phyloP scores from a whole-genome alignment of 2,888 invertebrate species.

The Epinotia nisella region DNA sequence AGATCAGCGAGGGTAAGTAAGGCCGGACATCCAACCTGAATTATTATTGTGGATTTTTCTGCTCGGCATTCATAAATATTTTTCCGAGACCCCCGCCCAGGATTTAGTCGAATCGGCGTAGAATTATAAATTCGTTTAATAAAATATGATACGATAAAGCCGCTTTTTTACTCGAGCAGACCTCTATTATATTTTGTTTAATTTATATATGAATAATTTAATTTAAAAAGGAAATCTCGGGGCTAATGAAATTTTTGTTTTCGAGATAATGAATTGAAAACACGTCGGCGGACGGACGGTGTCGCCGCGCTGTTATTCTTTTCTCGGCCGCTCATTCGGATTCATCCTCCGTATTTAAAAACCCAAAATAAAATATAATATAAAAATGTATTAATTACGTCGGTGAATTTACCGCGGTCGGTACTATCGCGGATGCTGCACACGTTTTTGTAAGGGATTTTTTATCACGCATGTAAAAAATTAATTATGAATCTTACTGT shows the following conservation, averaged over 20 bases:
- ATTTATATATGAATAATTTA: conserved; percentile 85
- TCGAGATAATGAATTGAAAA: conserved; percentile 85
- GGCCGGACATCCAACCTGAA: conserved; percentile 81
- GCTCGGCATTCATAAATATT: conserved; percentile 84
- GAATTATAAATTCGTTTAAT: conserved; percentile 85
- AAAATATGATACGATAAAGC: conserved; percentile 84
- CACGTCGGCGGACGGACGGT: conserved; percentile 75
- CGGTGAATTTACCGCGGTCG: conserved; percentile 66
- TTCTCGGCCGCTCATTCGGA: conserved; percentile 76
- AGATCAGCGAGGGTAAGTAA: conserved; percentile 82
- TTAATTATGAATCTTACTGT: conserved; percentile 42
- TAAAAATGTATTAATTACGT: conserved; percentile 79
- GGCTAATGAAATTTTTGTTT: conserved; percentile 84
- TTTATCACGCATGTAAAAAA: conserved; percentile 40
- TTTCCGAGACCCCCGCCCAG: conserved; percentile 65
- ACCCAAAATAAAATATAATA: conserved; percentile 63
- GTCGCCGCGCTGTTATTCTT: conserved; percentile 77
- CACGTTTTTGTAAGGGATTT: conserved; percentile 60
- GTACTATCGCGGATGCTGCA: conserved; percentile 61
- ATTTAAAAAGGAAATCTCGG: conserved; percentile 83
- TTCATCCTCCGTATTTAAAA: conserved; percentile 75
- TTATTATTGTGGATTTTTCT: conserved; percentile 85
- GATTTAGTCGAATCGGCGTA: conserved; percentile 80
- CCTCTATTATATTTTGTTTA: conserved; percentile 85
- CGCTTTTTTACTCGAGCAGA: conserved; percentile 74